Evolutionary conservation across 1,140 invertebrate species (phyloP), one percentile per base, ranked within the genome.

Genomic region (Temnothorax longispinosus): DNA sequence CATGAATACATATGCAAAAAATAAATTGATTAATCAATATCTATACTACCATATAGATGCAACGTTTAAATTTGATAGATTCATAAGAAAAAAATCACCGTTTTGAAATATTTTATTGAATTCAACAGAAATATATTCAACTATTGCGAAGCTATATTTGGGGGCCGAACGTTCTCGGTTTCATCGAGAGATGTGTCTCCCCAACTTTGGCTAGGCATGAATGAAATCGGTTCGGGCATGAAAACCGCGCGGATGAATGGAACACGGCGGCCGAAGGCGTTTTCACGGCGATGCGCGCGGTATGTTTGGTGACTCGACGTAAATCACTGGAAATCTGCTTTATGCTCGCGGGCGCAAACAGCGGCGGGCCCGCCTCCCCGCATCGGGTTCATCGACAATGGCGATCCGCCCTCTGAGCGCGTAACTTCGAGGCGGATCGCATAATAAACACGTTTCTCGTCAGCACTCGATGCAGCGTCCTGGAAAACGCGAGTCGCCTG

Each of bases 301-400:
- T 15, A 38, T 91, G 84, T 90, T 90, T 91, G 91, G 88, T 90
- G 91, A 92, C 91, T 91, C 85, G 88, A 80, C 91, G 91, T 92
- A 92, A 92, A 92, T 92, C 91, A 92, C 90, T 35, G 54, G 72
- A 90, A 89, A 89, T 89, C 88, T 88, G 89, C 90, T 90, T 90
- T 90, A 89, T 90, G 86, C 88, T 56, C 88, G 88, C 82, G 90
- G 76, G 84, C 38, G 88, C 74, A 91, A 90, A 91, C 90, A 91
- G 74, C 78, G 75, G 54, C 74, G 54, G 47, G 44, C 62, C 88
- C 74, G 85, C 74, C 87, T 82, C 47, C 62, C 65, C 90, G 72
- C 81, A 87, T 85, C 52, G 72, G 80, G 27, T 75, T 64, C 86
- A 81, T 90, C 87, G 81, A 91, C 89, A 91, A 91, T 91, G 64